These are phyloP conservation scores for Nibea coibor DNA, from an alignment of 2,113 vertebrate genomes.

Conservation along the genomic window DNA sequence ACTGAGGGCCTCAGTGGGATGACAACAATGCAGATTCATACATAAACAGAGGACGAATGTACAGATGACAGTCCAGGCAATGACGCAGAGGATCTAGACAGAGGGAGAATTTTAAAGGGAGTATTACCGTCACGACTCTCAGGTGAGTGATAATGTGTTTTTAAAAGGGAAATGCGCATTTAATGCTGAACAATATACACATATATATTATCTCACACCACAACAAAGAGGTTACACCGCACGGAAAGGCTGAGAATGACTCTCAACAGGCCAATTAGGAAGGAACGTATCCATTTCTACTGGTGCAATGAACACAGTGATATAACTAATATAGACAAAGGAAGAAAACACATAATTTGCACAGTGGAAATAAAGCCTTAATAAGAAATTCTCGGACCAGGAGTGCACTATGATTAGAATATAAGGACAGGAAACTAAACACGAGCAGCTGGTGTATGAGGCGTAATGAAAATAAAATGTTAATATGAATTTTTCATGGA, in stretches of 20 bases:
- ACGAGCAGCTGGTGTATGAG: constrained; percentile 60
- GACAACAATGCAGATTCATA: constrained; percentile 26
- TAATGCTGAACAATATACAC: constrained; percentile 7
- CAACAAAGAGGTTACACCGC: background rate
- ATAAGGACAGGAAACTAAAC: constrained; percentile 71
- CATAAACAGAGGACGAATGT: constrained; percentile 34
- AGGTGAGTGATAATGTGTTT: background rate
- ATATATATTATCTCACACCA: constrained; percentile 7
- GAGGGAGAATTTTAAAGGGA: background rate
- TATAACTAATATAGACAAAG: constrained; percentile 22
- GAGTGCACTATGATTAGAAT: constrained; percentile 64
- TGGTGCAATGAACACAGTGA: constrained; percentile 1
- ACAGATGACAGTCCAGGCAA: background rate
- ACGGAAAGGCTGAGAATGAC: constrained; percentile 6
- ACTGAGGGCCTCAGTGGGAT: constrained; percentile 42
- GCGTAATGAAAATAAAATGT: constrained; percentile 78
- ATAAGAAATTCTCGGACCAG: constrained; percentile 31
- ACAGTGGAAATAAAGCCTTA: constrained; percentile 36
- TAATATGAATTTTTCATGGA: constrained; percentile 81
- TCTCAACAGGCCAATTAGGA: constrained; percentile 34
- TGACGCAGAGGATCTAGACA: background rate
- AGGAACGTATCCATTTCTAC: constrained; percentile 21
- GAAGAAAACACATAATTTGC: constrained; percentile 50
- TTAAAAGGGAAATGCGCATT: background rate
- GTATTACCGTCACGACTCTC: background rate